Evolutionary conservation across 1,140 invertebrate genomes (phyloP).

Genomic region (Monomorium pharaonis): DNA sequence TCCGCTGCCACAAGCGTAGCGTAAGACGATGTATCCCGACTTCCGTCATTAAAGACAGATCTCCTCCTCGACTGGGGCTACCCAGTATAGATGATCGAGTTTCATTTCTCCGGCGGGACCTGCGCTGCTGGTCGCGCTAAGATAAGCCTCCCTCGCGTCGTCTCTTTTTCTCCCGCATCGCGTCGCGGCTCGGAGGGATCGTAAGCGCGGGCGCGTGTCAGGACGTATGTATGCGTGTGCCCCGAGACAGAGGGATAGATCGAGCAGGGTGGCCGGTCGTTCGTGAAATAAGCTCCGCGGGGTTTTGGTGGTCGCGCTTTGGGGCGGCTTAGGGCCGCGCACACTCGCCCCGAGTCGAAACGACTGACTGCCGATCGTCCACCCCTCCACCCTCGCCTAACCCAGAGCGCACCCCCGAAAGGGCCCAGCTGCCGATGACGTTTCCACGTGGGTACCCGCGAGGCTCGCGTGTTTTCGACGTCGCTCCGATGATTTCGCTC

Average conservation of each 20-base stretch:
- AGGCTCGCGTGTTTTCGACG: conserved; percentile 85
- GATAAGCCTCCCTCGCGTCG: conserved; percentile 78
- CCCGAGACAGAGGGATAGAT: conserved; percentile 66
- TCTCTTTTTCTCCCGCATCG: conserved; percentile 70
- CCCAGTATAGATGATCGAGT: conserved; percentile 72
- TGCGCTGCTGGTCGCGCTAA: conserved; percentile 73
- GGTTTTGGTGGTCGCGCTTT: conserved; percentile 83
- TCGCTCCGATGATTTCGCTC: conserved; percentile 78
- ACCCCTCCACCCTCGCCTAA: conserved; percentile 63
- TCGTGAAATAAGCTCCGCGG: conserved; percentile 85
- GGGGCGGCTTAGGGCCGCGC: conserved; percentile 79
- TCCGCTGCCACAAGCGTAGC: background rate
- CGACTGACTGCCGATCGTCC: conserved; percentile 71
- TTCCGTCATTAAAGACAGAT: conserved; percentile 55
- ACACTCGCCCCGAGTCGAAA: conserved; percentile 70
- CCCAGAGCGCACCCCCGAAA: conserved; percentile 64
- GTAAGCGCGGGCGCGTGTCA: conserved; percentile 20
- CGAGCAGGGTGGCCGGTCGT: conserved; percentile 81
- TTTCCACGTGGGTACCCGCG: conserved; percentile 83
- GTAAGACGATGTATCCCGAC: background rate
- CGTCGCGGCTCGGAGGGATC: background rate
- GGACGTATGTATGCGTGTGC: conserved; percentile 41
- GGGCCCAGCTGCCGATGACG: conserved; percentile 84
- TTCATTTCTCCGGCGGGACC: conserved; percentile 71
- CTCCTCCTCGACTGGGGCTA: conserved; percentile 31